Percentiles rank a stretch among this genome's conserved stretches.
These are phyloP conservation scores for Apostichopus californicus DNA, from an alignment of 35 echinoderm and acorn worm species.

Conservation along the genomic window DNA sequence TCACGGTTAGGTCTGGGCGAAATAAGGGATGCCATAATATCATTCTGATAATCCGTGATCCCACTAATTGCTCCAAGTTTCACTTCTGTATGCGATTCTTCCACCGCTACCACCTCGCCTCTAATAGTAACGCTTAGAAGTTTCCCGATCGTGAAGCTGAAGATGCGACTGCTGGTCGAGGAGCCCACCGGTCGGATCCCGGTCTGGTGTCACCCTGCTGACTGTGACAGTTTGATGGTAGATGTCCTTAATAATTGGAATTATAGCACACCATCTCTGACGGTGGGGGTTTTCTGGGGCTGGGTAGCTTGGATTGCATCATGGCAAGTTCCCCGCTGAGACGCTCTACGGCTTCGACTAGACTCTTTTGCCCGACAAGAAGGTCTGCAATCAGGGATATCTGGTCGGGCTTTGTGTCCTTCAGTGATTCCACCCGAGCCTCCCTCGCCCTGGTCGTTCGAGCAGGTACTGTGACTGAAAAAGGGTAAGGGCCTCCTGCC, in stretches of 20 bases:
- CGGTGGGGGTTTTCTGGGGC: no score
- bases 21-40: neutral
- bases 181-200: no score
- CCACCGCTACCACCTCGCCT: neutral
- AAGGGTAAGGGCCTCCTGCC: slow-evolving; percentile 47
- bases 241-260: no score
- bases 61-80: neutral
- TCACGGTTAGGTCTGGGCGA: slow-evolving; percentile 54
- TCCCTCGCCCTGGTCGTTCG: neutral
- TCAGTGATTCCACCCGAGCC: neutral
- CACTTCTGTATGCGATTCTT: neutral
- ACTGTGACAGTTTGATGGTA: neutral
- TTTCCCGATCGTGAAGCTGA: no score
- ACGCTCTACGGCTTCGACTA: neutral
- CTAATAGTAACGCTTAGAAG: no score
- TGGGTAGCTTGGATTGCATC: neutral
- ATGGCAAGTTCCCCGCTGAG: neutral
- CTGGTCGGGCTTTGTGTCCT: neutral
- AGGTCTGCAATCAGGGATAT: neutral
- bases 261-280: no score
- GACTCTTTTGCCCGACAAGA: slow-evolving; percentile 14
- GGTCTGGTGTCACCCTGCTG: no score
- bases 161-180: no score
- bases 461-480: slow-evolving; percentile 22
- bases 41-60: neutral